Evolutionary conservation across 2,113 vertebrate genomes (phyloP), one percentile per base, ranked within the genome.

Genomic region (Scytalopus superciliaris): DNA sequence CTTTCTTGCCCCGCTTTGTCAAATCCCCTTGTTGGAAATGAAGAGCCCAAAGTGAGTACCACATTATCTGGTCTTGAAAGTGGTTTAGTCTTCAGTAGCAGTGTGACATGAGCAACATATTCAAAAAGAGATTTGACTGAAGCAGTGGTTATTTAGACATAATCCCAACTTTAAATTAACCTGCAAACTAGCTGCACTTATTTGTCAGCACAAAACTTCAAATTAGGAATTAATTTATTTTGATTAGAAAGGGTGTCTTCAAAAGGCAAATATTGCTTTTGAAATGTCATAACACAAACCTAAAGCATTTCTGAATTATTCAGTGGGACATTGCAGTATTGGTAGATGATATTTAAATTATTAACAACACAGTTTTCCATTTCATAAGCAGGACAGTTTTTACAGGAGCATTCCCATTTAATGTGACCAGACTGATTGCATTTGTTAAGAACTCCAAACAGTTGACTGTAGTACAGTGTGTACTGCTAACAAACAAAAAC

Each of bases 191-290:
- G 81, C 86, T 93, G 83, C 90, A 37, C 35, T 94, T 85, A 91
- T 35, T 80, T 85, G 35, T 53, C 55, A 93, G 75, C 68, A 90
- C 45, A 84, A 94, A 95, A 75, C 37, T 40, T 77, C 28, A 83
- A 84, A 93, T 93, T 86, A 96, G 31, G 35, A 21, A 91, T 91
- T 94, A 42, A 74, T 96, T 96, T 95, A 40, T 40, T 50, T 95
- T 95, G n/a, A 86, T 95, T 92, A 85, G 85, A 95, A 88, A 89
- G 24, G 25, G 42, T 87, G 53, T 45, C 70, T 84, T 57, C 40
- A 97, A 93, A 97, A 94, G 89, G 37, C 76, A 94, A 94, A 88
- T 82, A 93, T 69, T 92, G 91, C 40, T 87, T 96, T 96, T 91
- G 84, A 40, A 90, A 88, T 96, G 84, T 97, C 55, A 82, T 84